Evolutionary conservation across 1,140 invertebrate species (phyloP), one percentile per base, ranked within the genome.

Genomic region (Drosophila teissieri): DNA sequence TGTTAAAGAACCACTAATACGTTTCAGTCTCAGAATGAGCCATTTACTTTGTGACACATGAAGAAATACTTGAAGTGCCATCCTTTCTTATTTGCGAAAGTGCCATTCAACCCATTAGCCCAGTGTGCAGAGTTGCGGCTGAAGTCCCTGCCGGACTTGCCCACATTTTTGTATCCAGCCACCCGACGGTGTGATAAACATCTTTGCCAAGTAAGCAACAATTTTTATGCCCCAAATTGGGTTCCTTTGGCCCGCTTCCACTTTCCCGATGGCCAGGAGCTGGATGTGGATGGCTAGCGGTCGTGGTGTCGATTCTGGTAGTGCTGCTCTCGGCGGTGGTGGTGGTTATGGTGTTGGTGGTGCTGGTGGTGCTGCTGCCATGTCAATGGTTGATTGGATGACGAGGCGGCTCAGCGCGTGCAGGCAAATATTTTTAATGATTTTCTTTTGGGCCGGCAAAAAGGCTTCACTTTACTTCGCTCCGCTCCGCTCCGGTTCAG

Each of bases 151-250:
- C 52, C 17, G 52, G 52, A 24, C 52, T 49, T 56, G 19, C 51
- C 36, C 19, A 24, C 36, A 39, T 42, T 70, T 70, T 69, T 69
- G 53, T 63, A 60, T 73, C 54, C 56, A 63, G 65, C 67, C 72
- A 82, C 78, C 75, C 65, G 76, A 62, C 80, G 56, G 65, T 78
- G 67, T 82, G 90, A 91, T 91, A 91, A 90, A 78, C 82, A 91
- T 91, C 90, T 91, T 81, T 91, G 90, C 90, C 72, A 90, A 84
- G 82, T 91, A 90, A 89, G 90, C 90, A 91, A 91, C 90, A 91
- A 89, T 91, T 91, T 91, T 86, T 83, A 89, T 88, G 83, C 79
- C 83, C 74, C 55, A 91, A 91, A 91, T 91, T 91, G 79, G 76
- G 81, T 70, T 91, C 62, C 67, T 82, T 77, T 68, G 15, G 64